Conservation (phyloP, 2,888 invertebrate genomes). For the Chironomus tentans region DNA sequence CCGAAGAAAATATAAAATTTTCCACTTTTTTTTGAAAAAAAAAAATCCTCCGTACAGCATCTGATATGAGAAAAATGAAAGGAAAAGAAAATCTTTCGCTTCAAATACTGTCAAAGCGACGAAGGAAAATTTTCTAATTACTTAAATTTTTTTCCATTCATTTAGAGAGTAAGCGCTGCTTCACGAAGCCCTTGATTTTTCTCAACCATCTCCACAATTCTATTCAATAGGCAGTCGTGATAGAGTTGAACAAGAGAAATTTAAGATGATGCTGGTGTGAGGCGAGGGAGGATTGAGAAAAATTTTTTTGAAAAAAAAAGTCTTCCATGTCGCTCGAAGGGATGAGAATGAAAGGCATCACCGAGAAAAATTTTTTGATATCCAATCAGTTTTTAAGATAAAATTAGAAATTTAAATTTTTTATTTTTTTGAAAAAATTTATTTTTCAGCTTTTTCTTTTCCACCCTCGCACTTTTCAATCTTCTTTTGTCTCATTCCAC, state of each 20-base stretch:
- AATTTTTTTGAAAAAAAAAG: no score
- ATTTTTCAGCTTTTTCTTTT: background rate
- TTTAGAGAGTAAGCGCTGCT: background rate
- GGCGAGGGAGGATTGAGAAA: background rate
- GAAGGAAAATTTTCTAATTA: constrained; percentile 24
- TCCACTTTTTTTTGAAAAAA: no score
- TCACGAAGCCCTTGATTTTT: background rate
- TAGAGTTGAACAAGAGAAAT: background rate
- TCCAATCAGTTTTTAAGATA: constrained; percentile 21
- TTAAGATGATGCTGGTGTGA: background rate
- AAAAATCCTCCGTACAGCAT: no score
- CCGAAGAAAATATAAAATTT: no score
- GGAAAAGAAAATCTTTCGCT: constrained; percentile 7
- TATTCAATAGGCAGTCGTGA: background rate
- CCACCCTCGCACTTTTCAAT: background rate
- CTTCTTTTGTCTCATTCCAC: background rate
- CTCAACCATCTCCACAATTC: background rate
- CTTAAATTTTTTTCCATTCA: constrained; percentile 17
- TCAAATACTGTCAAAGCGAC: constrained; percentile 21
- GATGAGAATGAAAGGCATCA: background rate
- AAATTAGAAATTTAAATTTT: constrained; percentile 20
- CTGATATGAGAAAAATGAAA: no score
- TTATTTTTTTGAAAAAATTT: background rate
- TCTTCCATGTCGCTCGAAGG: background rate
- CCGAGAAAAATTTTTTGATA: constrained; percentile 8